Percentiles rank a stretch among this genome's conserved stretches.
Conservation (phyloP, 2,113 vertebrate species). For the Callipepla squamata region DNA sequence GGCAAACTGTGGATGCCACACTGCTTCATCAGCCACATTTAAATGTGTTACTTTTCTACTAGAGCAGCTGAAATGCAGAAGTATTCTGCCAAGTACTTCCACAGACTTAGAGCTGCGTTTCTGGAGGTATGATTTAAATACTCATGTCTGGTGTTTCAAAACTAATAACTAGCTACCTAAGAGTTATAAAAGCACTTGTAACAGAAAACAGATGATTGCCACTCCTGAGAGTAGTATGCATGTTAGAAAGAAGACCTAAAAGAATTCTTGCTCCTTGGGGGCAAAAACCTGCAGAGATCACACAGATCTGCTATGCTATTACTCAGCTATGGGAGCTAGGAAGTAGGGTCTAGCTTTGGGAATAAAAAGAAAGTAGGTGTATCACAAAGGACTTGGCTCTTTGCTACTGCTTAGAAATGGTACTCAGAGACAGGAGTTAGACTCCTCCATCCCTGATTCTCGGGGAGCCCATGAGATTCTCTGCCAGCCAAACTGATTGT, state of each 20-base stretch:
- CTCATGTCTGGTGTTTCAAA: neutral
- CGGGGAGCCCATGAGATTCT: neutral
- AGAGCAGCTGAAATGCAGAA: neutral
- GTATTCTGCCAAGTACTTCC: neutral
- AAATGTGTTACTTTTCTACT: rapidly evolving
- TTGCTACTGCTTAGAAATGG: neutral
- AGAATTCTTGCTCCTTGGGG: neutral
- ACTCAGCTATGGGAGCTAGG: neutral
- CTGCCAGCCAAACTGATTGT: neutral
- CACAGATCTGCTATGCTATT: rapidly evolving
- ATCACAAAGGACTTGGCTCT: neutral
- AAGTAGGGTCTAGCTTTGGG: neutral
- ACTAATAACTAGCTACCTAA: neutral
- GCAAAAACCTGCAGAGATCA: neutral
- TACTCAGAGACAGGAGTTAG: neutral
- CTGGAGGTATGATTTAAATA: neutral
- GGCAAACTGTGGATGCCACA: neutral
- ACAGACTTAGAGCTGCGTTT: neutral
- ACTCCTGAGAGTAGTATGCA: neutral
- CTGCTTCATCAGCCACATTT: neutral
- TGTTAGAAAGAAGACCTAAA: neutral
- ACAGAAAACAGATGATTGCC: neutral
- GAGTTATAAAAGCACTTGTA: neutral
- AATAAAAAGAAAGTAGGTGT: neutral
- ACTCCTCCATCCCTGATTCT: neutral